Evolutionary conservation across 2,113 vertebrate species (phyloP).

Genomic region (Pipa parva): DNA sequence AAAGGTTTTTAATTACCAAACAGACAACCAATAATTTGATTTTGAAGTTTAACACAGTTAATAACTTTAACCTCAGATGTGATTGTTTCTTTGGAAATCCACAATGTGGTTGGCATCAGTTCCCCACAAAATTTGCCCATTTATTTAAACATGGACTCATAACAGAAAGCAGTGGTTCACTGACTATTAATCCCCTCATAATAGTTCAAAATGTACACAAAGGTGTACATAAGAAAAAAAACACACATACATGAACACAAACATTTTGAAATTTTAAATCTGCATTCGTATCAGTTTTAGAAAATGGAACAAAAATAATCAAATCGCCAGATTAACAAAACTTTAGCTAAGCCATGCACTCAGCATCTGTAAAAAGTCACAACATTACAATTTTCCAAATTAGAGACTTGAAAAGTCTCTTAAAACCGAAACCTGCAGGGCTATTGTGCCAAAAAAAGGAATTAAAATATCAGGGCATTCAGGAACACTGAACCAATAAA

Average conservation of each 20-base stretch:
- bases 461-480: conserved; percentile 82
- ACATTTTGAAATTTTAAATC: conserved; percentile 25
- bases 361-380: conserved; percentile 68
- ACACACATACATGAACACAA: conserved; percentile 30
- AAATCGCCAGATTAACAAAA: conserved; percentile 60
- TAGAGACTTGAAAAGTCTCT: conserved; percentile 78
- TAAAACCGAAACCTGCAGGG: conserved; percentile 78
- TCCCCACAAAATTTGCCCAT: background rate
- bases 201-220: conserved; percentile 21
- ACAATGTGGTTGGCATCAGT: background rate
- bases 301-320: conserved; percentile 40
- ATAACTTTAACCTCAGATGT: background rate
- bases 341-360: conserved; percentile 67
- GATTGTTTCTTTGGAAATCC: background rate
- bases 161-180: no score
- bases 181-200: background rate
- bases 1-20: no score
- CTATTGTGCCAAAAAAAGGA: conserved; percentile 73
- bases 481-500: conserved; percentile 72
- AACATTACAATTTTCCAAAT: conserved; percentile 61
- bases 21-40: background rate
- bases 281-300: conserved; percentile 27
- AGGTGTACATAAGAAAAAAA: no score
- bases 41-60: background rate
- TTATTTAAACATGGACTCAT: background rate